These are phyloP conservation scores for Anastrepha obliqua DNA, from an alignment of 1,140 invertebrate species.

Conservation along the genomic window DNA sequence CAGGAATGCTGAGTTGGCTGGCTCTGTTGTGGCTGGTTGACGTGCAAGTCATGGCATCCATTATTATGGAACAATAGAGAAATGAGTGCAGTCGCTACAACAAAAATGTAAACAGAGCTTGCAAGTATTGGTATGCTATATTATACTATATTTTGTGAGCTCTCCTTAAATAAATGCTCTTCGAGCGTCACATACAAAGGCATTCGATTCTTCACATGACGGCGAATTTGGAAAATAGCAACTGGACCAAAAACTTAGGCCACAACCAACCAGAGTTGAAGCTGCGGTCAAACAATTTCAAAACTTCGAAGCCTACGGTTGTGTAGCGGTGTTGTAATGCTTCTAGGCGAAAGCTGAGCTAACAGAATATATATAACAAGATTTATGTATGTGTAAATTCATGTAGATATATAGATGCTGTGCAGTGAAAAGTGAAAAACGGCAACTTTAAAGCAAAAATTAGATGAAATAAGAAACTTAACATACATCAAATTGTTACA, in stretches of 20 bases:
- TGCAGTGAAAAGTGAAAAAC: neutral
- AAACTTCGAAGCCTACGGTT: slow-evolving; percentile 41
- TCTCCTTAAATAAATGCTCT: slow-evolving; percentile 18
- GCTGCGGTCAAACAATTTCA: slow-evolving; percentile 51
- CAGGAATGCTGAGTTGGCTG: slow-evolving; percentile 4
- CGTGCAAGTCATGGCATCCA: slow-evolving; percentile 37
- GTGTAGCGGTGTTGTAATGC: slow-evolving; percentile 35
- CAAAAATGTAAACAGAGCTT: slow-evolving; percentile 42
- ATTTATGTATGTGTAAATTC: neutral
- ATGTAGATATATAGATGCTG: neutral
- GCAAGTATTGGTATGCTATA: no score
- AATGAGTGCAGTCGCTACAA: slow-evolving; percentile 18
- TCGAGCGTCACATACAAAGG: neutral
- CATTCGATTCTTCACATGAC: slow-evolving; percentile 19
- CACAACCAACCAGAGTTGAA: slow-evolving; percentile 13
- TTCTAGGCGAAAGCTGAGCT: slow-evolving; percentile 30
- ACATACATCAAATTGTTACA: neutral
- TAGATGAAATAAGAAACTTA: neutral
- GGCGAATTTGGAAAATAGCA: slow-evolving; percentile 56
- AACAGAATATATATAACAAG: neutral
- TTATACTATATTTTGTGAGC: neutral
- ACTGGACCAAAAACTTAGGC: slow-evolving; percentile 42
- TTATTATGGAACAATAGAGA: slow-evolving; percentile 1
- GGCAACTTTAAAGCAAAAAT: neutral
- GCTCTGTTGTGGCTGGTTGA: slow-evolving; percentile 2